Base-by-base conservation (phyloP, 2,797 vertebrate species). In the Melopsittacus undulatus region DNA sequence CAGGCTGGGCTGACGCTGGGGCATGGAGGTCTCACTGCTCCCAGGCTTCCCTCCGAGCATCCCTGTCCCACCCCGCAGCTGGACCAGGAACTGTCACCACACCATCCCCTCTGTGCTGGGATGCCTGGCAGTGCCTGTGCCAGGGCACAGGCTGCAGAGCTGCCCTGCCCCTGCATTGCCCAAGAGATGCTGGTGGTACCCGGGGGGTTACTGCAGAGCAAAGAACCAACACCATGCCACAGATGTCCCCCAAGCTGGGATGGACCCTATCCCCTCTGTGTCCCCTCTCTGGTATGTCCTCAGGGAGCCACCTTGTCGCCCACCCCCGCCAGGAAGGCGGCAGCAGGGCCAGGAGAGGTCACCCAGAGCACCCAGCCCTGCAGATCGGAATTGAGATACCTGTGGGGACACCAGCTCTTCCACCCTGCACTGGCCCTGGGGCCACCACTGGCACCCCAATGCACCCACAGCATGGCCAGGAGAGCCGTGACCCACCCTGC, bases 11-110 rank as follows among this genome's bases (percentile, higher is more conserved):
- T 92, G 94, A 92, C 5, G 5, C 43, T 3, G 52, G 91, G 85
- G 68, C 93, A 76, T 3, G 0, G 93, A 96, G 91, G 92, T 96
- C 96, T 89, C 17, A 19, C 57, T 0, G 4, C 92, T 96, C 95
- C 91, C 96, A 96, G 69, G 89, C 94, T 94, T 89, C 36, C n/a
- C 66, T 91, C 69, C 3, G 5, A 90, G 83, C 87, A 96, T 93
- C 78, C 70, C 34, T 5, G 9, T 42, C 61, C 52, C 3, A 0
- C 49, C 70, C 54, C 6, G 0, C 63, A 82, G 78, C 84, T 72
- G 62, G 30, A 29, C 12, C 38, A 61, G 54, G 67, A 68, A 68
- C 83, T n/a, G 36, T 77, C 89, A 80, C 40, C 7, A 3, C 15
- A 36, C 73, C 9, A 5, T 36, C 22, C 13, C 38, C 64, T 63